A percentile compares a stretch with the other conserved stretches of the same genome.
phyloP scores from a whole-genome alignment of 2,888 invertebrate species.

The Helicoverpa assulta region DNA sequence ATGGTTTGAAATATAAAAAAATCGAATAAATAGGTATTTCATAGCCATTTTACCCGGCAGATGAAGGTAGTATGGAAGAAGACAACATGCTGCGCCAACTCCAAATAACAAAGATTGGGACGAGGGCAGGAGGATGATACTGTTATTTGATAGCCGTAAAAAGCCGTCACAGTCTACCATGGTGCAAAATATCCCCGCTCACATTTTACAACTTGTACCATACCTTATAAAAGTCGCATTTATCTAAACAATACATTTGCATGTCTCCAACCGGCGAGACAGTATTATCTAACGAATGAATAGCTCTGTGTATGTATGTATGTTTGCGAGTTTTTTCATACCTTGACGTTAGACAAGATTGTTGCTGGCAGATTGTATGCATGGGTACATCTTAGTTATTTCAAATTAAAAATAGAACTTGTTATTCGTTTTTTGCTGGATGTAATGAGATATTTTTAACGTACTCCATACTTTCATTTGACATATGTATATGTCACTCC shows the following conservation, averaged over 20 bases:
- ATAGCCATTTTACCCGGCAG: too few species aligned
- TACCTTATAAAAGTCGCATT: conserved; percentile 47
- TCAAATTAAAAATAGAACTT: background rate
- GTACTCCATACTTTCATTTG: too few species aligned
- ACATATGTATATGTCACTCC: too few species aligned
- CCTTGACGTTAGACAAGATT: conserved; percentile 7
- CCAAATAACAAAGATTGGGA: too few species aligned
- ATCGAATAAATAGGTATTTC: too few species aligned
- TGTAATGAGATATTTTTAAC: background rate
- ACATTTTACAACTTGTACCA: conserved; percentile 14
- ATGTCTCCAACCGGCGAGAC: conserved; percentile 65
- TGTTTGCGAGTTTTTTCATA: conserved; percentile 31
- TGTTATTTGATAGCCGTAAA: too few species aligned
- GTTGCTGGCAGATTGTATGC: conserved; percentile 32
- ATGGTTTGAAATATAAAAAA: too few species aligned
- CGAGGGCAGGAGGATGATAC: too few species aligned
- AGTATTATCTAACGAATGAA: conserved; percentile 58
- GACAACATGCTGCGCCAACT: too few species aligned
- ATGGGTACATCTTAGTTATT: background rate
- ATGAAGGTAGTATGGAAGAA: too few species aligned
- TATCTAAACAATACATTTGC: conserved; percentile 74
- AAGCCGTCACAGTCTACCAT: background rate
- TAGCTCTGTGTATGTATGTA: conserved; percentile 48
- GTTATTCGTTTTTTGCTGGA: background rate
- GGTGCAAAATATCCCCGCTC: background rate